Base-by-base conservation (phyloP, 2,888 invertebrate genomes). In the Apodemia mormo region DNA sequence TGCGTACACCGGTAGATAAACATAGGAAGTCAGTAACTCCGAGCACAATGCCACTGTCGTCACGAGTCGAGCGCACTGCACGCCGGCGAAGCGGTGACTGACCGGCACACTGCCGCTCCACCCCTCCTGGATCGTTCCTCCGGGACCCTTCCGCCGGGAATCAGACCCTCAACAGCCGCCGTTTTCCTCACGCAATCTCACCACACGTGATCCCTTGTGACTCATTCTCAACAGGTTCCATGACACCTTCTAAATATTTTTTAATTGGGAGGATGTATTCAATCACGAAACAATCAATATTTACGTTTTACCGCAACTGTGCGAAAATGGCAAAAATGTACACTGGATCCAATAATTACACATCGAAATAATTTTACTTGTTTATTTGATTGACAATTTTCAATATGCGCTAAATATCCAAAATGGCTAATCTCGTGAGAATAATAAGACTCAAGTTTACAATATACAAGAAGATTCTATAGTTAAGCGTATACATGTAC, bases 61-160 rank as follows among this genome's bases (percentile, higher is more conserved):
- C 71, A 68, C 73, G 76, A 82, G 81, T 78, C 92, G 89, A 86
- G 90, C 88, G 92, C 86, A 76, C 92, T 85, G 85, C 86, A 80
- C 89, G 91, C 87, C 89, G 90, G 85, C 88, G 77, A 79, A 91
- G 89, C 93, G 92, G 92, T 92, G 92, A 93, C 93, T 93, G 93
- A 92, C 93, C 92, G 93, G 84, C 92, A 82, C 88, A 92, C 80
- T 92, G 90, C 88, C 91, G 91, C 91, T 79, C 87, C 84, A 87
- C 90, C 92, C 90, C 80, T 88, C 89, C 85, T 78, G 86, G 85
- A 85, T 79, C 85, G 81, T 76, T 87, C 90, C 91, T 88, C 81
- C 85, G 90, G 92, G 92, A 91, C 90, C 91, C 88, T 90, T 86
- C 88, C 86, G 83, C 84, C 85, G 88, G 89, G 89, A 89, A 77